Evolutionary conservation across 2,888 invertebrate species (phyloP).

Genomic region (Esperia sulphurella): DNA sequence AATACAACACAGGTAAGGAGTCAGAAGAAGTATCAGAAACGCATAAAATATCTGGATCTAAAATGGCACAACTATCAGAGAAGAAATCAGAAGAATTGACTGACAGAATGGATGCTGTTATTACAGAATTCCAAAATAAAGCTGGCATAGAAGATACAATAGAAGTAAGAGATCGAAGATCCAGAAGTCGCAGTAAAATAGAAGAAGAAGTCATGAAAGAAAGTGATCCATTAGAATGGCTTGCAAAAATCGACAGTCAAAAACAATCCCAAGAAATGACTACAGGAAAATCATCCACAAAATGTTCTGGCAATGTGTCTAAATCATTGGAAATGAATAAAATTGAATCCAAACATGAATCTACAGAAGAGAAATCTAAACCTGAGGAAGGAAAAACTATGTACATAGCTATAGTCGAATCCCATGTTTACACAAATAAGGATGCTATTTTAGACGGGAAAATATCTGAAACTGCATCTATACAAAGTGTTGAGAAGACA

Average conservation of each 20-base stretch:
- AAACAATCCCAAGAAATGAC: constrained; percentile 25
- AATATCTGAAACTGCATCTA: constrained; percentile 32
- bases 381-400: constrained; percentile 41
- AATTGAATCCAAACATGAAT: constrained; percentile 30
- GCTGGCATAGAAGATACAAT: constrained; percentile 32
- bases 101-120: constrained; percentile 58
- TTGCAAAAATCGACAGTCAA: constrained; percentile 37
- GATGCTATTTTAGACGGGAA: constrained; percentile 55
- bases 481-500: constrained; percentile 36
- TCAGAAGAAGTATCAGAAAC: constrained; percentile 11
- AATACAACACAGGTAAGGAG: neutral
- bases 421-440: constrained; percentile 65
- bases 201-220: constrained; percentile 48
- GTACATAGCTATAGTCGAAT: constrained; percentile 64
- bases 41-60: constrained; percentile 40
- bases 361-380: constrained; percentile 21
- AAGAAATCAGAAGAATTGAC: constrained; percentile 56
- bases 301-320: constrained; percentile 15
- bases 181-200: constrained; percentile 46
- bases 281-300: constrained; percentile 22
- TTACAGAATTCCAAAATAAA: constrained; percentile 59
- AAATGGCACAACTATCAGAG: constrained; percentile 62
- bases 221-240: constrained; percentile 46
- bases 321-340: constrained; percentile 30
- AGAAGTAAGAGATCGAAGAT: constrained; percentile 30